These are phyloP conservation scores for Mechanitis messenoides DNA, from an alignment of 2,888 invertebrate species.

Conservation along the genomic window DNA sequence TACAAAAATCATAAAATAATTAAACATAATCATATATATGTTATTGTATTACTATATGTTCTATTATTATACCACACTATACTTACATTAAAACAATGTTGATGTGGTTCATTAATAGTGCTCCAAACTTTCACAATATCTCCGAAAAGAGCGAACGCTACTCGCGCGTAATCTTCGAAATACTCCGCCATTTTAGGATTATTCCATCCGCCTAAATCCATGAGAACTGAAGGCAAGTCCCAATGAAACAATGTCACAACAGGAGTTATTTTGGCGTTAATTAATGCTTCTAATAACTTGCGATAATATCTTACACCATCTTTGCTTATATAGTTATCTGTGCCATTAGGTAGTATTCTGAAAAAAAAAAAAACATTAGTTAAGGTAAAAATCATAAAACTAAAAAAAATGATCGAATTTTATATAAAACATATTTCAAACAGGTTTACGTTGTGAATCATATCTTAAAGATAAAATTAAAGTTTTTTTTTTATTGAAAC, in stretches of 20 bases:
- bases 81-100: slow-evolving; percentile 68
- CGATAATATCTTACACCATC: slow-evolving; percentile 86
- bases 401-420: background rate
- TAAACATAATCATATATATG: too few relatives aligned
- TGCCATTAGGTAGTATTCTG: slow-evolving; percentile 83
- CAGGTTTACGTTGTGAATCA: too few relatives aligned
- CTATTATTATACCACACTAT: too few relatives aligned
- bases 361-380: background rate
- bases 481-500: too few relatives aligned
- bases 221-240: slow-evolving; percentile 72
- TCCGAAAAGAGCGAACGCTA: slow-evolving; percentile 77
- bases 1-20: too few relatives aligned
- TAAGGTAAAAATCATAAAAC: background rate
- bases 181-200: slow-evolving; percentile 72
- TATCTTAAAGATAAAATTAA: too few relatives aligned
- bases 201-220: slow-evolving; percentile 72
- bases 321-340: slow-evolving; percentile 79
- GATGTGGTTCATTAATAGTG: slow-evolving; percentile 84
- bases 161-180: slow-evolving; percentile 73
- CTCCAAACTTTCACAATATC: slow-evolving; percentile 83
- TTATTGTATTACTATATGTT: too few relatives aligned
- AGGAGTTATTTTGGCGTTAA: slow-evolving; percentile 80
- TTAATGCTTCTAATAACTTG: slow-evolving; percentile 81
- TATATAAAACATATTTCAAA: too few relatives aligned
- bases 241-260: slow-evolving; percentile 81